Evolutionary conservation across 2,113 vertebrate species (phyloP), one percentile per base, ranked within the genome.

Genomic region (Festucalex cinctus): DNA sequence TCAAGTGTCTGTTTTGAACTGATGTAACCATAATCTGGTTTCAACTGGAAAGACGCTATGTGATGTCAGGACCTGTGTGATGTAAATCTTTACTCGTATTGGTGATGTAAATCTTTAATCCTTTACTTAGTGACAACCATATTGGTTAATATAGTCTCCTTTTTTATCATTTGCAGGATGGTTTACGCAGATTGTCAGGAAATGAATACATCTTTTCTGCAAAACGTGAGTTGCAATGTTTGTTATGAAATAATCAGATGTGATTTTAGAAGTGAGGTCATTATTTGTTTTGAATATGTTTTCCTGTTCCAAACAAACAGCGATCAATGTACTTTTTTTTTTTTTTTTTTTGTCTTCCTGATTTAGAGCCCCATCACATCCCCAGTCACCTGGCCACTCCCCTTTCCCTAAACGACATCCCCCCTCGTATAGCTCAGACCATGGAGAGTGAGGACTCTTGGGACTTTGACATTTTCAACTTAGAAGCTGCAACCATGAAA

Each of bases 381-480:
- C 80, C 93, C 57, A 89, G 91, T 81, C 91, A 89, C 71, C 65
- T 94, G 78, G 88, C 89, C 73, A 88, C 88, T 32, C 93, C 94
- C 6, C 83, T 93, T 66, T 94, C 94, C 9, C 89, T 96, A 60
- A 94, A 92, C 1, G 94, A 98, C 75, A 90, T 98, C 70, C 96
- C 97, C 1, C 92, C 95, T 2, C 92, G 87, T 69, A 94, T 98
- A 53, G 93, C 95, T 37, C 86, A 91, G 86, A 94, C 94, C n/a
- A 94, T 99, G 93, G 96, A 98, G 78, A 94, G 94, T 5, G 97
- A 95, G 66, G 94, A 97, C 28, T 88, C 88, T 9, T 99, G 97
- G 97, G 96, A 98, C 83, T 99, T 99, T 67, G 90, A 97, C 82
- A 94, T 98, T 77, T 95, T 98, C 89, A 94, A 94, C 80, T 89